These are phyloP conservation scores for Heterodera filipjevi DNA, from an alignment of 2,888 invertebrate species.

Conservation along the genomic window DNA sequence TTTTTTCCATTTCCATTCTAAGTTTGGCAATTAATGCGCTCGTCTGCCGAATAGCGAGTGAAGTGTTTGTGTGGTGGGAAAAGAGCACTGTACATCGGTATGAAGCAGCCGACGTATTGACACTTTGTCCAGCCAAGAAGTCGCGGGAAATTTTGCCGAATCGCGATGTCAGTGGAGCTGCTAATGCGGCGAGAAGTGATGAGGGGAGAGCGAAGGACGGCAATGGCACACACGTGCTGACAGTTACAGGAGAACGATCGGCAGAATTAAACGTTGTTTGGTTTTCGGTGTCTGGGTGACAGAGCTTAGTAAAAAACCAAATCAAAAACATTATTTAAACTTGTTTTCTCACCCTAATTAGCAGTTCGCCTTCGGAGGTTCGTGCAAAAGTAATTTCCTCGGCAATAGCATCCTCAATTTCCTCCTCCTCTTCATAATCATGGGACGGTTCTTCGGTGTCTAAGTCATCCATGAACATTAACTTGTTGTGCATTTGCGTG, in stretches of 20 bases:
- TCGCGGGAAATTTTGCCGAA: not conserved
- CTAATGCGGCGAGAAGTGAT: not conserved
- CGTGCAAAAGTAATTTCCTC: slow-evolving; percentile 23
- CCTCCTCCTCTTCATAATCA: not conserved
- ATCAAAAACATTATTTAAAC: not conserved
- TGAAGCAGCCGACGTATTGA: not conserved
- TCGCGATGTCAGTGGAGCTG: not conserved
- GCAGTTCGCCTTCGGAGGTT: slow-evolving; percentile 19
- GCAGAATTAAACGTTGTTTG: not conserved
- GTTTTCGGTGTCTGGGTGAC: not conserved
- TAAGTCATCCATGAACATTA: not conserved
- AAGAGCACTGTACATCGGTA: slow-evolving; percentile 7
- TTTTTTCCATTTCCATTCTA: not conserved
- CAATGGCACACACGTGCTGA: slow-evolving; percentile 1
- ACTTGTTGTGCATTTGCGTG: not conserved
- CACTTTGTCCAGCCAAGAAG: not conserved
- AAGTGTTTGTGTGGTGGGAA: not conserved
- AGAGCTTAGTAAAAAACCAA: not conserved
- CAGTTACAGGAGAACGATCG: not conserved
- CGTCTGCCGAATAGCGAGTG: not conserved
- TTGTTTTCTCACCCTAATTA: slow-evolving; percentile 17
- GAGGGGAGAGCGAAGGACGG: not conserved
- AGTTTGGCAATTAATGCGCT: not conserved
- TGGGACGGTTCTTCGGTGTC: not conserved
- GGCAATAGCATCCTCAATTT: not conserved